Percentiles rank a stretch among this genome's conserved stretches.
phyloP scores from a whole-genome alignment of 2,113 vertebrate species.

The Bufo bufo region DNA sequence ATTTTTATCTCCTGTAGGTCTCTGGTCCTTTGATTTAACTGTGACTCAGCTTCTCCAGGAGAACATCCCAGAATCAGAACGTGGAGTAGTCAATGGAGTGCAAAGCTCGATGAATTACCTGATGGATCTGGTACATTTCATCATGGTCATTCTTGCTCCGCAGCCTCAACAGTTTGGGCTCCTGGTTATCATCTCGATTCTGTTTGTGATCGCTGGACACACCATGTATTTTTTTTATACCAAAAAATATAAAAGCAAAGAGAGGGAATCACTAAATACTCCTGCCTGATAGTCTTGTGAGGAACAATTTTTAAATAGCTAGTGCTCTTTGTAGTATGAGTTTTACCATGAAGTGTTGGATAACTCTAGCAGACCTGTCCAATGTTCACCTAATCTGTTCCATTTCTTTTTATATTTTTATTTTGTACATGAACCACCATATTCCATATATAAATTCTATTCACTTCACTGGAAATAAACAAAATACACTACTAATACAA shows the following conservation, averaged over 20 bases:
- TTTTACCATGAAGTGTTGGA: conserved; percentile 54
- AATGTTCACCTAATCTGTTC: conserved; percentile 47
- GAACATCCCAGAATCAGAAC: conserved; percentile 77
- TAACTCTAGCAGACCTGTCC: conserved; percentile 47
- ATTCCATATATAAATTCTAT: conserved; percentile 51
- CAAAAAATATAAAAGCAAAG: conserved; percentile 74
- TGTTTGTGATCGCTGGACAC: conserved; percentile 78
- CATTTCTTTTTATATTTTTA: conserved; percentile 53
- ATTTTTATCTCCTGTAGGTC: conserved; percentile 65
- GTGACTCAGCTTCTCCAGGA: conserved; percentile 76
- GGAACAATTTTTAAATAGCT: conserved; percentile 30
- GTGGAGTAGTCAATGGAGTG: conserved; percentile 74
- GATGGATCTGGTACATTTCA: conserved; percentile 78
- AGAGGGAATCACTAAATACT: conserved; percentile 49
- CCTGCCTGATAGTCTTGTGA: conserved; percentile 46
- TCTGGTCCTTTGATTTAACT: conserved; percentile 78
- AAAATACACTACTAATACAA: conserved; percentile 20
- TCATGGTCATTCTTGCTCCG: conserved; percentile 73
- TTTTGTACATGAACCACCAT: conserved; percentile 56
- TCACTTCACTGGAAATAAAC: conserved; percentile 51
- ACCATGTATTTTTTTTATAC: conserved; percentile 76
- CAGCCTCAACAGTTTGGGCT: conserved; percentile 71
- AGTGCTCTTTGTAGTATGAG: conserved; percentile 48
- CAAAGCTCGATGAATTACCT: conserved; percentile 83
- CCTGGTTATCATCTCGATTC: conserved; percentile 69